Base-by-base conservation (phyloP, 2,113 vertebrate genomes). In the Tragelaphus strepsiceros region DNA sequence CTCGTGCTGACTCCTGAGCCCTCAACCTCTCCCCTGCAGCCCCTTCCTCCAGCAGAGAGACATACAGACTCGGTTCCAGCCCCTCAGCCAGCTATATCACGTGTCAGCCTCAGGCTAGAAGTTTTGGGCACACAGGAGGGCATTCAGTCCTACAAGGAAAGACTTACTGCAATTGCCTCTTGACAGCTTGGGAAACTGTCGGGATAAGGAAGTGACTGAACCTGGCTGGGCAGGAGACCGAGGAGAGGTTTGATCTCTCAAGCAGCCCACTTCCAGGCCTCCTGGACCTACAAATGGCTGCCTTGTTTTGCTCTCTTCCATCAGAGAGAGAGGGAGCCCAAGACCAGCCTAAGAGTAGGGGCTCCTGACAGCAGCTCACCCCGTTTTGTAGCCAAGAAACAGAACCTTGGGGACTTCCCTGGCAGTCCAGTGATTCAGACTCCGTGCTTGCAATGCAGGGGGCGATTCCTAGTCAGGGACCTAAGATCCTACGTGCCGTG, bases 131-230 rank as follows among this genome's bases (percentile, higher is more conserved):
- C 64, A 6, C 21, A 8, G 53, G 39, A 39, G 16, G 2, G 28
- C 59, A 30, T 54, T 92, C 49, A 35, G 84, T 49, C 51, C n/a
- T 49, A 2, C 21, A 58, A 74, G 8, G 71, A 95, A 95, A 59
- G 59, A 26, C 54, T 51, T 64, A 1, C 24, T 30, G 17, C 6
- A 16, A 32, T 46, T 26, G 0, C 39, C 51, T 92, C 59, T 84
- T 62, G 17, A 95, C 91, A 64, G 1, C 62, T 62, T n/a, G 35
- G 51, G 71, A 92, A 87, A 59, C 84, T 71, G 80, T 78, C 53
- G 1, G 49, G 35, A n/a, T 49, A 62, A 9, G 49, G 16, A 59
- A 43, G 15, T 56, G 67, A 53, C 51, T 53, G 51, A 30, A 6
- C n/a, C 94, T 58, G 46, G 35, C 59, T 80, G 58, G 46, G 15